A percentile compares a stretch with the other conserved stretches of the same genome.
Evolutionary conservation across 2,113 vertebrate genomes (phyloP).

Genomic region (Porphyrio hochstetteri): DNA sequence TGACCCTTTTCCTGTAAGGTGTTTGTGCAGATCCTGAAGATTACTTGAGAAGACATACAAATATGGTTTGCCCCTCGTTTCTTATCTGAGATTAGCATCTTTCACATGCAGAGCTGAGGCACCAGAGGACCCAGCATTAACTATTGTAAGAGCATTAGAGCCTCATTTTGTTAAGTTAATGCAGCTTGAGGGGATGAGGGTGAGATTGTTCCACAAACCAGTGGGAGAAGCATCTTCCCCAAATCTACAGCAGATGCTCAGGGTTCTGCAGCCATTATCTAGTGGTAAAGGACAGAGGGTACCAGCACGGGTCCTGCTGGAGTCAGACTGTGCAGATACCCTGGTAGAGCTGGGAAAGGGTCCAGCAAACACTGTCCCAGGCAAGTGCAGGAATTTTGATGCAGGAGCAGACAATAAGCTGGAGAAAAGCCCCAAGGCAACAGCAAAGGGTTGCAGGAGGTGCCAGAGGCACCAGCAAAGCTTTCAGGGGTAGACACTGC

Average conservation of each 20-base stretch:
- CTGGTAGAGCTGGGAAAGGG: background rate
- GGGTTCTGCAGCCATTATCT: background rate
- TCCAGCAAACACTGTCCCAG: background rate
- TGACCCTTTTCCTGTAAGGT: background rate
- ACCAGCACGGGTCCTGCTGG: background rate
- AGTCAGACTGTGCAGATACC: background rate
- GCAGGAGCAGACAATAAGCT: background rate
- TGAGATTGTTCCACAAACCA: background rate
- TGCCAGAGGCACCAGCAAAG: background rate
- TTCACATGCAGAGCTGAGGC: accelerated
- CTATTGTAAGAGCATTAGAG: background rate
- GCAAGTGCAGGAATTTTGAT: accelerated
- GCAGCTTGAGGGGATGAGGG: background rate
- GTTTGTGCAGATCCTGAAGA: background rate
- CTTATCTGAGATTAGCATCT: background rate
- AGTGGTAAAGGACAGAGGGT: background rate
- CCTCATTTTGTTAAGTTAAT: background rate
- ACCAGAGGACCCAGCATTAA: background rate
- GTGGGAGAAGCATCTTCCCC: background rate
- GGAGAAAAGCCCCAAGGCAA: background rate
- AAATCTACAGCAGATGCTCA: background rate
- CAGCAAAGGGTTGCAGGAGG: accelerated
- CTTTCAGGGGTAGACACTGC: accelerated
- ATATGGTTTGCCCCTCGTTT: background rate
- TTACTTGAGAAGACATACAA: background rate